Base-by-base conservation (phyloP, 2,888 invertebrate species). In the Lamellibrachia columna region DNA sequence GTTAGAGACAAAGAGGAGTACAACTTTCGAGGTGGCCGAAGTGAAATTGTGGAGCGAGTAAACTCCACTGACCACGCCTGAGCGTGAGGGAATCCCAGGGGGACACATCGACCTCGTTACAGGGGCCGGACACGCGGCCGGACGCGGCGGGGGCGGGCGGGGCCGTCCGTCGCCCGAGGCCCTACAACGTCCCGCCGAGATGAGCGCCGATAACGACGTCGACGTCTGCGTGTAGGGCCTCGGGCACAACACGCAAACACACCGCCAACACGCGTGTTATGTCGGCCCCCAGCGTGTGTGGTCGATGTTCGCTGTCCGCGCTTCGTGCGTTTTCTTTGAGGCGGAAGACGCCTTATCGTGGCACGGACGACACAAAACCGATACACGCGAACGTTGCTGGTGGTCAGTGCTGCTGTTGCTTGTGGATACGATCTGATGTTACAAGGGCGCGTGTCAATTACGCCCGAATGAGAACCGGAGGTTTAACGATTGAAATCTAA, bases 191-290 rank as follows among this genome's bases (percentile, higher is more conserved):
- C 75, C 15, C 22, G 15, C 75, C 75, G 75, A 15, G 75, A 22
- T 75, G 75, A 75, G 15, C 75, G 22, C 75, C 75, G 75, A 75
- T 75, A 75, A 75, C 75, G 75, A 75, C 75, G 75, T 75, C 75
- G 75, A 75, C 75, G 22, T 75, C 22, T 75, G 75, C n/a, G 75
- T 75, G 75, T 75, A 15, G 75, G 40, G 75, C 75, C 75, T 6
- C 75, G 22, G 75, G 75, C 75, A 75, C 75, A 75, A 75, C 75
- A 55, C 55, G 55, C 40, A 40, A 40, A 55, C 55, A 75, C 22
- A 6, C 22, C 22, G 75, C 15, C 75, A 75, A 75, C 75, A 75
- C 22, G 75, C 75, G 22, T 22, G 75, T 75, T 75, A 75, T n/a
- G 75, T 75, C 75, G 75, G 22, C 22, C 22, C 75, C 15, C 58